Evolutionary conservation across 2,797 vertebrate genomes (phyloP), one percentile per base, ranked within the genome.

Genomic region (Eleutherodactylus coqui): DNA sequence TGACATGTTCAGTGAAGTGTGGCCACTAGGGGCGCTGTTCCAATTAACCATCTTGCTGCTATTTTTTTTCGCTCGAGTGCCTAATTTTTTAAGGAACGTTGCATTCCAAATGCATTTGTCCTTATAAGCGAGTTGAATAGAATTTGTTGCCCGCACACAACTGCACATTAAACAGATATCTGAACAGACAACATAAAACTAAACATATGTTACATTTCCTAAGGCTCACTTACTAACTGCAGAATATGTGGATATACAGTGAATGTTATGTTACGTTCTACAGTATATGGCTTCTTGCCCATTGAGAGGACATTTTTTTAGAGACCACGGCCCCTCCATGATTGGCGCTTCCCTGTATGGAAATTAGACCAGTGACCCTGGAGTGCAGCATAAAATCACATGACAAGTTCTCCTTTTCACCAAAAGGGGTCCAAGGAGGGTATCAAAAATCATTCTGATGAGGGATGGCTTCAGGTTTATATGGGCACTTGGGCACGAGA

Each of bases 121-220:
- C 69, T 72, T 41, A 43, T 72, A 43, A 27, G 24, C 0, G 36
- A 43, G 45, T 27, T 32, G 47, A 53, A 49, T 32, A 53, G 32
- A 49, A 53, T 51, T 49, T 9, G 45, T 49, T 76, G 75, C 75
- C 70, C 21, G 75, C 75, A 29, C 75, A 32, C 32, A 38, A 38
- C 19, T 72, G 69, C 60, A 64, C 60, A 64, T 64, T 27, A 43
- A 73, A 73, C 70, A 73, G 38, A 73, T 45, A 73, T 73, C 9
- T 27, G 70, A 73, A 38, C 10, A 43, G 70, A 73, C 70, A 73
- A 43, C 70, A 27, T 45, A 73, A 73, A 73, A n/a, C 41, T 45
- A 73, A 45, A 73, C 70, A 73, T 73, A 73, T 73, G 70, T 27
- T 73, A 27, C 10, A 43, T 73, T 14, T 73, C 70, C 70, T 73